Conservation (phyloP, 1,140 invertebrate genomes). For the Drosophila miranda region DNA sequence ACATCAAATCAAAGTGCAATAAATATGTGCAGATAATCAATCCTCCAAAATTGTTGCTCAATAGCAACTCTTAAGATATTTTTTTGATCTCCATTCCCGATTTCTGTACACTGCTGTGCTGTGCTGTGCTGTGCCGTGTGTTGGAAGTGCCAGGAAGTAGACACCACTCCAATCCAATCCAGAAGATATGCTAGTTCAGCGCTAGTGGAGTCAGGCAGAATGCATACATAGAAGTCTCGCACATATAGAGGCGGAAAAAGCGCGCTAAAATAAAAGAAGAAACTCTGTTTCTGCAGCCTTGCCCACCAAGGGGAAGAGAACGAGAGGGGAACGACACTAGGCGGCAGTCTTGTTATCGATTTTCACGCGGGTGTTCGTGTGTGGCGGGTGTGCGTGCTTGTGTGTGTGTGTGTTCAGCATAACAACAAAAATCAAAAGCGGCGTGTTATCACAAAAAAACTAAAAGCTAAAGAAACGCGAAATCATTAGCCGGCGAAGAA, state of each 20-base stretch:
- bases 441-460: slow-evolving; percentile 20
- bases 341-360: slow-evolving; percentile 14
- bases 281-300: too few relatives aligned
- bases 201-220: too few relatives aligned
- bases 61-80: background rate
- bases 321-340: slow-evolving; percentile 1
- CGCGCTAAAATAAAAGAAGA: too few relatives aligned
- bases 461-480: background rate
- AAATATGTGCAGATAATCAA: background rate
- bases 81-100: background rate
- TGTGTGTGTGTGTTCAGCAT: background rate
- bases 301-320: background rate
- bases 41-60: background rate
- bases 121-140: too few relatives aligned
- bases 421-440: slow-evolving; percentile 8
- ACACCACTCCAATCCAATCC: too few relatives aligned
- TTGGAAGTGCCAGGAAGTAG: too few relatives aligned
- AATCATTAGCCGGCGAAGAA: slow-evolving; percentile 3
- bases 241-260: too few relatives aligned
- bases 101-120: too few relatives aligned
- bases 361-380: slow-evolving; percentile 6
- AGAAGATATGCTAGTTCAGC: too few relatives aligned
- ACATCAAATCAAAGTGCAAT: slow-evolving; percentile 22
- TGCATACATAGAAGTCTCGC: too few relatives aligned
- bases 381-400: background rate